Conservation (phyloP, 2,797 vertebrate species). For the Anabas testudineus region DNA sequence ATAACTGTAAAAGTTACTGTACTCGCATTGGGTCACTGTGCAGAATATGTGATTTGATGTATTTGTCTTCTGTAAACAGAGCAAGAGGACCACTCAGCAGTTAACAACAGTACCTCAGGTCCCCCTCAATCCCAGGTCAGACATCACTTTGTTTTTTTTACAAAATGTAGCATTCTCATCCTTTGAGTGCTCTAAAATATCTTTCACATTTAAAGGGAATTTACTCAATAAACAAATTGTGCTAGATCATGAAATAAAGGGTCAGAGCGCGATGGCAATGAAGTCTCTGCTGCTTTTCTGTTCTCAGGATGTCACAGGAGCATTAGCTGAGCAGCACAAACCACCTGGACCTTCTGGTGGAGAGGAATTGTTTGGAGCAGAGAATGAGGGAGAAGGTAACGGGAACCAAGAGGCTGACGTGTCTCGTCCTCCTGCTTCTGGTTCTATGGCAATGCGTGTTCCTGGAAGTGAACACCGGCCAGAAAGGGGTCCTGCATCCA, state of each 20-base stretch:
- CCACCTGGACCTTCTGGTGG: constrained; percentile 72
- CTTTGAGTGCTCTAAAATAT: neutral
- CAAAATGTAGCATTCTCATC: neutral
- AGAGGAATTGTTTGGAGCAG: constrained; percentile 63
- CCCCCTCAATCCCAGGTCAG: constrained; percentile 81
- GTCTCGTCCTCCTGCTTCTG: constrained; percentile 75
- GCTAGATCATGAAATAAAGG: neutral
- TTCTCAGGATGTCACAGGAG: constrained; percentile 77
- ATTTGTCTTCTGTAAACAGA: constrained; percentile 69
- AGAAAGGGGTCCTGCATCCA: constrained; percentile 71
- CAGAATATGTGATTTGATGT: constrained; percentile 11
- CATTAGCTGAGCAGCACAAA: constrained; percentile 74
- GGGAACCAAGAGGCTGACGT: constrained; percentile 75
- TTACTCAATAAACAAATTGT: constrained; percentile 10
- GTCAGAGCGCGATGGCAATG: neutral
- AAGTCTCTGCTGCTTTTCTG: constrained; percentile 33
- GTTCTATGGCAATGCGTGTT: constrained; percentile 70
- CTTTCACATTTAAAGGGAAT: constrained; percentile 10
- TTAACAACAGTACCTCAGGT: constrained; percentile 80
- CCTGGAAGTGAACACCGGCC: constrained; percentile 56
- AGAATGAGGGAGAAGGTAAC: constrained; percentile 66
- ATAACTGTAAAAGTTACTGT: neutral
- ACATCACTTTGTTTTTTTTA: neutral
- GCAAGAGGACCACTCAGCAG: constrained; percentile 78
- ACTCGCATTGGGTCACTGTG: neutral